Conservation (phyloP, 2,888 invertebrate species). For the Andrena praecox region DNA sequence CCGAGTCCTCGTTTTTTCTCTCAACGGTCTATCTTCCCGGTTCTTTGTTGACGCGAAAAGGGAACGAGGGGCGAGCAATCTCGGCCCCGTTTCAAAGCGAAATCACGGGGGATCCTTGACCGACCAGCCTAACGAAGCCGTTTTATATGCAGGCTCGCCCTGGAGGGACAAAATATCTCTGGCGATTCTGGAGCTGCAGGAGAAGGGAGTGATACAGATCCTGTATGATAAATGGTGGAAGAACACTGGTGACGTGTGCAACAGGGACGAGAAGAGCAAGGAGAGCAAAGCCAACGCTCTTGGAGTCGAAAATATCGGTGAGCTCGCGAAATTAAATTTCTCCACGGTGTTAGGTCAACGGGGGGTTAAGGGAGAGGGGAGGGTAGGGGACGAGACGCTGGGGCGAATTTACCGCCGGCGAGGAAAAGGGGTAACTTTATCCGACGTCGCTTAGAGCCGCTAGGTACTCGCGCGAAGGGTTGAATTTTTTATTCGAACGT, state of each 20-base stretch:
- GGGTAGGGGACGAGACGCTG: no score
- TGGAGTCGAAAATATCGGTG: constrained; percentile 95
- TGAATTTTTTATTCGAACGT: constrained; percentile 34
- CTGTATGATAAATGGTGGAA: constrained; percentile 99
- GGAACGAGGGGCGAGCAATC: constrained; percentile 4
- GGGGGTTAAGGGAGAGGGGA: neutral
- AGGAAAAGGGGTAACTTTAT: constrained; percentile 2
- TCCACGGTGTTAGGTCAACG: neutral
- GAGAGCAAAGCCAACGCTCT: constrained; percentile 97
- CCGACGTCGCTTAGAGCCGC: neutral
- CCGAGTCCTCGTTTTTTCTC: neutral
- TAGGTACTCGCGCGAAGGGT: neutral
- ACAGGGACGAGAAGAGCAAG: constrained; percentile 94
- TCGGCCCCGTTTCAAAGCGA: constrained; percentile 8
- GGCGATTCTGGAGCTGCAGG: constrained; percentile 97
- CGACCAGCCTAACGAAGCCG: constrained; percentile 63
- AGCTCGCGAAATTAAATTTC: constrained; percentile 72
- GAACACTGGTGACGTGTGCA: constrained; percentile 96
- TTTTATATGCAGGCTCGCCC: constrained; percentile 88
- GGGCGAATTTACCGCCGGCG: constrained; percentile 14
- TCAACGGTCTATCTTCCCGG: neutral
- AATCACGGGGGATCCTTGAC: constrained; percentile 47
- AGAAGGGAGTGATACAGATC: constrained; percentile 96
- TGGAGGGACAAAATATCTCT: constrained; percentile 99
- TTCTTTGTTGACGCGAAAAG: neutral